phyloP scores from a whole-genome alignment of 2,888 invertebrate genomes.

The Odontomyia ornata region DNA sequence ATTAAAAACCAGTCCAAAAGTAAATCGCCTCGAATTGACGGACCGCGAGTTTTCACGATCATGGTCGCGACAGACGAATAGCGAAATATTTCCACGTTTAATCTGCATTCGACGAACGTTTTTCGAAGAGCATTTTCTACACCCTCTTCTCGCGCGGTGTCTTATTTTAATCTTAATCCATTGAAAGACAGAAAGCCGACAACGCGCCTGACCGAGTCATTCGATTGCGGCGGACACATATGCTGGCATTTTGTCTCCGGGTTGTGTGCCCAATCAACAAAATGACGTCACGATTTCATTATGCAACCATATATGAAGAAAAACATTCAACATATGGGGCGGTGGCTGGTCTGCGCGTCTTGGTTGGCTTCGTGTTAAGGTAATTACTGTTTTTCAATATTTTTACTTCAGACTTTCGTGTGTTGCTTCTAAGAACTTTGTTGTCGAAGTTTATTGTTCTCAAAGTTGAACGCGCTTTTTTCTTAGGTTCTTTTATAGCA shows the following conservation, averaged over 20 bases:
- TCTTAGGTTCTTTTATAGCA: neutral
- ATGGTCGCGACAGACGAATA: neutral
- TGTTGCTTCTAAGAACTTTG: neutral
- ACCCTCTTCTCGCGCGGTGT: no score
- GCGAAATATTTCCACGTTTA: neutral
- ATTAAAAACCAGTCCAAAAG: no score
- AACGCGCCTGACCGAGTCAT: no score
- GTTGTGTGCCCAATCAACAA: neutral
- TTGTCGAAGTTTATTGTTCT: neutral
- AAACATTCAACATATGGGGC: slow-evolving; percentile 14
- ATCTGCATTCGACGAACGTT: no score
- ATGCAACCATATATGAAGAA: slow-evolving; percentile 11
- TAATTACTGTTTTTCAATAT: slow-evolving; percentile 13
- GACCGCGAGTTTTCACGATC: neutral
- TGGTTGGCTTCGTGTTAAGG: neutral
- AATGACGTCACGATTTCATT: slow-evolving; percentile 29
- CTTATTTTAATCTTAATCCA: no score
- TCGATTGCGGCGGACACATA: no score
- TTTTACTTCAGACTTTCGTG: neutral
- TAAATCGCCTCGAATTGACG: no score
- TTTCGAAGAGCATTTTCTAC: no score
- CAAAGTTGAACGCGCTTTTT: neutral
- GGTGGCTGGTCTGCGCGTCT: neutral
- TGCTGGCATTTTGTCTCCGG: no score
- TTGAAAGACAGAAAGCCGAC: no score